phyloP scores from a whole-genome alignment of 2,888 invertebrate genomes.

The Clanis bilineata region DNA sequence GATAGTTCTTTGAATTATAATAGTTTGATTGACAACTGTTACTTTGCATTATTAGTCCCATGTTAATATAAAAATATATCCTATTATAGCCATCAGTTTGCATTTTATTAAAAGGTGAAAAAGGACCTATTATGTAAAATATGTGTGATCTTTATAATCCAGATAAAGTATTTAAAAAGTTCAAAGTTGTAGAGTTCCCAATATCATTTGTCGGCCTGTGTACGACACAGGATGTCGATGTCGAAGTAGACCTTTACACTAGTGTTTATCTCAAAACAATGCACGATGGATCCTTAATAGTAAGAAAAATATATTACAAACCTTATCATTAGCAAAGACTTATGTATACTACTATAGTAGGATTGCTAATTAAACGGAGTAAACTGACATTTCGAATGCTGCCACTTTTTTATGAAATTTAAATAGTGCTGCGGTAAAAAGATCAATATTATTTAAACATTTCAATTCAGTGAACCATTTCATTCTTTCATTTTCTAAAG shows the following conservation, averaged over 20 bases:
- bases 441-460: too few species aligned
- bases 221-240: constrained; percentile 50
- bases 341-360: too few species aligned
- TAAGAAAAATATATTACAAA: constrained; percentile 34
- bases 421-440: too few species aligned
- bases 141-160: constrained; percentile 50
- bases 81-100: background rate
- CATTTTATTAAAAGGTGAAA: constrained; percentile 4
- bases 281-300: constrained; percentile 57
- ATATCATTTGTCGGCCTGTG: constrained; percentile 62
- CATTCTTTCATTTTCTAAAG: too few species aligned
- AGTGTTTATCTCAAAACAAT: constrained; percentile 67
- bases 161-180: constrained; percentile 62
- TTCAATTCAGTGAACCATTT: too few species aligned
- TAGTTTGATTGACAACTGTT: too few species aligned
- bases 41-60: too few species aligned
- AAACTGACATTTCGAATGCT: too few species aligned
- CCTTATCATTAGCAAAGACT: too few species aligned
- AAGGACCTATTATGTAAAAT: constrained; percentile 14
- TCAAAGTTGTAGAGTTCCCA: constrained; percentile 68
- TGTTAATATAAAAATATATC: constrained; percentile 16
- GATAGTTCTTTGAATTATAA: background rate
- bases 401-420: too few species aligned
- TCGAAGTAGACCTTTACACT: constrained; percentile 54
- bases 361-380: too few species aligned